Conservation (phyloP, 2,113 vertebrate species). For the Chionomys nivalis region DNA sequence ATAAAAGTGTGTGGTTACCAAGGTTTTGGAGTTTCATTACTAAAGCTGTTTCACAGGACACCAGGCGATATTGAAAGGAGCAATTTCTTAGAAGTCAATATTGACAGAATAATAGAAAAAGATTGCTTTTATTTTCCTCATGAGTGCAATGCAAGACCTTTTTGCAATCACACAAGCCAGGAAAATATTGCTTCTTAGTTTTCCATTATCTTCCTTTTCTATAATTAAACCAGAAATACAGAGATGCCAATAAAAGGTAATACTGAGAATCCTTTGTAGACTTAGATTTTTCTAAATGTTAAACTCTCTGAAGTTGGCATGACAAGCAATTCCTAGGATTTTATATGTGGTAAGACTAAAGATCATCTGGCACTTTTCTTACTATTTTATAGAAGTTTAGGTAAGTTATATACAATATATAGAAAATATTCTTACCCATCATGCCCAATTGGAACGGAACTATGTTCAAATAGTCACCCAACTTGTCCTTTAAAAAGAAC, state of each 20-base stretch:
- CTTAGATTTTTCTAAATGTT: conserved; percentile 53
- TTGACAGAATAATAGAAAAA: conserved; percentile 71
- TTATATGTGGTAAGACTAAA: conserved; percentile 25
- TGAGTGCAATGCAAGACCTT: conserved; percentile 57
- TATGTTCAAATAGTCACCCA: not conserved
- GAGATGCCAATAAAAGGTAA: conserved; percentile 56
- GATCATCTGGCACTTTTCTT: conserved; percentile 8
- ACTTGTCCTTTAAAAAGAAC: not conserved
- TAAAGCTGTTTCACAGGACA: conserved; percentile 49
- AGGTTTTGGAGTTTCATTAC: conserved; percentile 51
- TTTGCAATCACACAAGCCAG: conserved; percentile 50
- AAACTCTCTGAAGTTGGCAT: conserved; percentile 52
- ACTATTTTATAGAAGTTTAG: conserved; percentile 21
- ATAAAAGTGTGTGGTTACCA: conserved; percentile 52
- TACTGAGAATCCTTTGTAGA: conserved; percentile 44
- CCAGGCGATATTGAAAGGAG: conserved; percentile 54
- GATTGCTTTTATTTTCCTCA: conserved; percentile 62
- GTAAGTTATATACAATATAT: not conserved
- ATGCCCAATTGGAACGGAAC: conserved; percentile 4
- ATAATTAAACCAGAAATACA: conserved; percentile 64
- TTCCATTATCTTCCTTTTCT: conserved; percentile 55
- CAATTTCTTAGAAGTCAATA: conserved; percentile 69
- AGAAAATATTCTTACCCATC: not conserved
- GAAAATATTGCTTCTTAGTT: conserved; percentile 67
- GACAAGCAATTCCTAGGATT: conserved; percentile 31